phyloP scores from a whole-genome alignment of 2,888 invertebrate genomes.

The Mellilla xanthometata region DNA sequence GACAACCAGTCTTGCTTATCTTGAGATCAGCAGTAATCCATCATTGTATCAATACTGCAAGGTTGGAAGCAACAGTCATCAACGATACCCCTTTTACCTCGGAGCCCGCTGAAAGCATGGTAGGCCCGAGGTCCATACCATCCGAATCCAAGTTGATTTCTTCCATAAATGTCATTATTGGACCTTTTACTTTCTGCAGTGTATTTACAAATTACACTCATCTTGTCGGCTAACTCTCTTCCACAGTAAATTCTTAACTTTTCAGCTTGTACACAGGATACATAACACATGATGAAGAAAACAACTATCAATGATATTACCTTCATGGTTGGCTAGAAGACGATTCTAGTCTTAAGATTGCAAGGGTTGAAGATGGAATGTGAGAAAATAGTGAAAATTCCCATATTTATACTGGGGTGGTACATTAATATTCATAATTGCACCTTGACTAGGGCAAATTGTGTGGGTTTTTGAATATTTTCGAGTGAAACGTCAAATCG shows the following conservation, averaged over 20 bases:
- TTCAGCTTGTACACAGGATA: too few relatives aligned
- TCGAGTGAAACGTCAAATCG: background rate
- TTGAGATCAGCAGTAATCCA: background rate
- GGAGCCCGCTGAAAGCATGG: background rate
- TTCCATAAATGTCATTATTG: background rate
- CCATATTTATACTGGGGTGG: background rate
- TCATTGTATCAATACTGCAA: background rate
- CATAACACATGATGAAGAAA: too few relatives aligned
- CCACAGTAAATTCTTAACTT: background rate
- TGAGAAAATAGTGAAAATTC: background rate
- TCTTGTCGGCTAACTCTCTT: background rate
- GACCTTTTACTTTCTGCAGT: background rate
- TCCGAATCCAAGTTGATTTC: background rate
- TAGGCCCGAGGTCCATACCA: background rate
- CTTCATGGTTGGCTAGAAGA: background rate
- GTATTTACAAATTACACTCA: background rate
- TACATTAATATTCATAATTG: background rate
- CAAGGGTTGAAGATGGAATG: background rate
- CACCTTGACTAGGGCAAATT: too few relatives aligned
- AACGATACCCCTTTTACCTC: background rate
- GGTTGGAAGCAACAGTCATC: background rate
- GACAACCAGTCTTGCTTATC: too few relatives aligned
- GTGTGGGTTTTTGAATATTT: background rate
- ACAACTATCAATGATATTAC: too few relatives aligned
- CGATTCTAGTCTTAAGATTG: background rate